Base-by-base conservation (phyloP, 2,797 vertebrate species). In the Fratercula arctica region DNA sequence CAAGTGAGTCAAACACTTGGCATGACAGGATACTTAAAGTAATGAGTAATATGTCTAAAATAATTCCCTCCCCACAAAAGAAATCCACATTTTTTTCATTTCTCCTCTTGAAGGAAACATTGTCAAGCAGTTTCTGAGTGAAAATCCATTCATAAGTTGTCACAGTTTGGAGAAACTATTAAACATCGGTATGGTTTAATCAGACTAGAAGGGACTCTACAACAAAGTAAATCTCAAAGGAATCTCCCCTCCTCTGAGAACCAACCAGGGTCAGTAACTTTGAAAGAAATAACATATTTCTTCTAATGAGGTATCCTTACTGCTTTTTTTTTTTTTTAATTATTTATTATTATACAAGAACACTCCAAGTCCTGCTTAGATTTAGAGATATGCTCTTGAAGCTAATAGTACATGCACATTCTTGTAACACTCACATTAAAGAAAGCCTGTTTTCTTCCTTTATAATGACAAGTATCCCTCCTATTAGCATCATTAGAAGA, bases 1-100 rank as follows among this genome's bases (percentile, higher is more conserved):
- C 77, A 89, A 88, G 51, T 76, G 72, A 95, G 78, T 96, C 90
- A 94, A 90, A 87, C 63, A 90, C 16, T 90, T 93, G 86, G 87
- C 69, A 86, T 23, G 69, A 84, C 61, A 75, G 69, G 33, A 86
- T 33, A 86, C 43, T 91, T 85, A 61, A 86, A 91, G n/a, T 43
- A 87, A 33, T 54, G 70, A 91, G 87, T 83, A 96, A 75, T 77
- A 59, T 5, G 33, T 59, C 54, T 72, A 75, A 78, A 90, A 87
- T 78, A 95, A 93, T 54, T 90, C 70, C 33, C 13, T 83, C 12
- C 17, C 43, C 60, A 54, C 59, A 74, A 74, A 91, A 95, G 54
- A 87, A 94, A 89, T 15, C 6, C 35, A 12, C 11, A 16, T 35
- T 60, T 82, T 74, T 85, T 89, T 41, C 0, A 41, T 54, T 92